These are phyloP conservation scores for Dasypogon diadema DNA, from an alignment of 2,888 invertebrate genomes.

Conservation along the genomic window DNA sequence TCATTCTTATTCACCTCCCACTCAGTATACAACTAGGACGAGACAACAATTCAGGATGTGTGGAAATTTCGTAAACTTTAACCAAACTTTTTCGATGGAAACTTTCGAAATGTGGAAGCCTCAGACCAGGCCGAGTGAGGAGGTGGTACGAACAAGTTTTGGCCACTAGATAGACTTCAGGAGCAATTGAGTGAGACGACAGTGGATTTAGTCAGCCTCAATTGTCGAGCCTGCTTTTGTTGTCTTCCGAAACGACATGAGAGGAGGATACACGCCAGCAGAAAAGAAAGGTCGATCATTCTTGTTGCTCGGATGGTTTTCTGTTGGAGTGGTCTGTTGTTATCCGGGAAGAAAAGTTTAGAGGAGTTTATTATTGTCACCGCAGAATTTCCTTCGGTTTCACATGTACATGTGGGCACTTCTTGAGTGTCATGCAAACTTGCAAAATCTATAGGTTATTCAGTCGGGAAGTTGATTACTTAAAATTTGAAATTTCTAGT, in stretches of 20 bases:
- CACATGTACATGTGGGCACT: conserved; percentile 2
- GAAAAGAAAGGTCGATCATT: not conserved
- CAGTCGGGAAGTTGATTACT: conserved; percentile 19
- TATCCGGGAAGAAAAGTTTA: conserved; percentile 20
- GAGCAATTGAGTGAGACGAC: conserved; percentile 21
- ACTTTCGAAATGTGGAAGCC: not conserved
- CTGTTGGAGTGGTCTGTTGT: not conserved
- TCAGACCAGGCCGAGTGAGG: no score
- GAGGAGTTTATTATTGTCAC: conserved; percentile 36
- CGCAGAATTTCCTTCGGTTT: conserved; percentile 2
- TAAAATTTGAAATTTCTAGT: no score
- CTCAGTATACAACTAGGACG: no score
- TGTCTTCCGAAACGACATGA: not conserved
- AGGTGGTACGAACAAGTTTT: conserved; percentile 11
- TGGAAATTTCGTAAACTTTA: conserved; percentile 26
- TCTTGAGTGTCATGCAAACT: conserved; percentile 23
- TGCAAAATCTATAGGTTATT: conserved; percentile 24
- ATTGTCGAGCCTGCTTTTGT: conserved; percentile 12
- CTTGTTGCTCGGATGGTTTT: conserved; percentile 7
- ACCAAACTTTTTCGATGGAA: conserved; percentile 29
- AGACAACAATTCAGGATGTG: conserved; percentile 10
- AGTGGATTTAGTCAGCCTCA: conserved; percentile 35
- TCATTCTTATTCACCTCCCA: no score
- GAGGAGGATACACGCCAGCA: not conserved
- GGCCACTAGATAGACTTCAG: conserved; percentile 19